Evolutionary conservation across 2,888 invertebrate genomes (phyloP).

Genomic region (Microctonus brassicae): DNA sequence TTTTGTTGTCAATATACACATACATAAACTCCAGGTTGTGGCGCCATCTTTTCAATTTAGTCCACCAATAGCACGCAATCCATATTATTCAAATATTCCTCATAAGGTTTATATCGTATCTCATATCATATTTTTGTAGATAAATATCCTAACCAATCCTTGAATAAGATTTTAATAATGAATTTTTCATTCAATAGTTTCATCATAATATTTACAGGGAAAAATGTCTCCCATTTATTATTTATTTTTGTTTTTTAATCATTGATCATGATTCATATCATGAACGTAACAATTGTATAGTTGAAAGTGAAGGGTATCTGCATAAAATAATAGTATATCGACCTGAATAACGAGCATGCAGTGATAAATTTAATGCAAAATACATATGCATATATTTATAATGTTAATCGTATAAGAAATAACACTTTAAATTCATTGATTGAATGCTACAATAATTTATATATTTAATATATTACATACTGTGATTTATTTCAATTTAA

Average conservation of each 20-base stretch:
- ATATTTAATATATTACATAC: not conserved
- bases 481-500: not conserved
- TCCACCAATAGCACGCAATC: not conserved
- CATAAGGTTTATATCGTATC: not conserved
- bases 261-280: not conserved
- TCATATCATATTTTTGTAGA: not conserved
- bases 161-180: not conserved
- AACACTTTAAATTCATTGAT: not conserved
- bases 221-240: not conserved
- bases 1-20: not conserved
- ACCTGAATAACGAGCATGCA: not conserved
- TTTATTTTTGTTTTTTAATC: not conserved
- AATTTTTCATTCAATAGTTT: not conserved
- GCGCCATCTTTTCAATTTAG: not conserved
- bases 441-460: not conserved
- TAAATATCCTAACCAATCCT: not conserved
- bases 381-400: not conserved
- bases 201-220: not conserved
- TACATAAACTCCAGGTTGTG: not conserved
- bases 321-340: not conserved
- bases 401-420: not conserved
- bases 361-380: not conserved
- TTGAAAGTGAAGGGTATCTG: constrained; percentile 4
- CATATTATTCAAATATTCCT: not conserved
- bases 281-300: not conserved